Percentiles rank a stretch among this genome's conserved stretches.
These are phyloP conservation scores for Alethe castanea DNA, from an alignment of 2,113 vertebrate genomes.

Conservation along the genomic window DNA sequence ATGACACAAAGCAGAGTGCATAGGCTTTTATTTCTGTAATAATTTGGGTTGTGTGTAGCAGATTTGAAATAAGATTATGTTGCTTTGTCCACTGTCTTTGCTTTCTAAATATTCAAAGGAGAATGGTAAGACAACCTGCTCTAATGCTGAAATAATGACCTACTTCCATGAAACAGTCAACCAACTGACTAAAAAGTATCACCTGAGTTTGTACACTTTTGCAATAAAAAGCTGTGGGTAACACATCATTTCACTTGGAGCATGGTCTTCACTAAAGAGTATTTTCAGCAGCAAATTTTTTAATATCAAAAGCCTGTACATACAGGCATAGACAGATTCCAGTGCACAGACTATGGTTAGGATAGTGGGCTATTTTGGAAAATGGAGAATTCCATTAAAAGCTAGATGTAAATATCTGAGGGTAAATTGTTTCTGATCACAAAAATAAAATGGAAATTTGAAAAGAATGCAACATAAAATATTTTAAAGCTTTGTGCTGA, in stretches of 20 bases:
- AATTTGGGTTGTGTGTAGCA: background rate
- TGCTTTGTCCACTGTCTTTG: background rate
- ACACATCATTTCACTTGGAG: background rate
- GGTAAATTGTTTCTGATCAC: background rate
- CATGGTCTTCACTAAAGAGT: background rate
- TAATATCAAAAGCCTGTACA: background rate
- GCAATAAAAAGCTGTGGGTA: background rate
- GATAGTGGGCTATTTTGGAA: background rate
- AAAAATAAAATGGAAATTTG: background rate
- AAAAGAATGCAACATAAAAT: background rate
- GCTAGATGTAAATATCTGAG: background rate
- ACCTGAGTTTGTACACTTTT: background rate
- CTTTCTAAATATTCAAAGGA: background rate
- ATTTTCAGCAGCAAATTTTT: background rate
- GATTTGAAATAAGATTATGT: background rate
- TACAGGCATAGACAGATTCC: background rate
- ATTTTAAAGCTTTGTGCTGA: background rate
- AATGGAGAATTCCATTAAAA: background rate
- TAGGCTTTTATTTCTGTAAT: background rate
- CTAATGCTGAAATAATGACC: background rate
- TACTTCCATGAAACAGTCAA: background rate
- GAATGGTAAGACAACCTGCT: background rate
- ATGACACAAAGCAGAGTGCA: background rate
- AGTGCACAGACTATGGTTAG: background rate
- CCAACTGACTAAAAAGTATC: background rate